Base-by-base conservation (phyloP, 2,888 invertebrate species). In the Entomobrya multifasciata region DNA sequence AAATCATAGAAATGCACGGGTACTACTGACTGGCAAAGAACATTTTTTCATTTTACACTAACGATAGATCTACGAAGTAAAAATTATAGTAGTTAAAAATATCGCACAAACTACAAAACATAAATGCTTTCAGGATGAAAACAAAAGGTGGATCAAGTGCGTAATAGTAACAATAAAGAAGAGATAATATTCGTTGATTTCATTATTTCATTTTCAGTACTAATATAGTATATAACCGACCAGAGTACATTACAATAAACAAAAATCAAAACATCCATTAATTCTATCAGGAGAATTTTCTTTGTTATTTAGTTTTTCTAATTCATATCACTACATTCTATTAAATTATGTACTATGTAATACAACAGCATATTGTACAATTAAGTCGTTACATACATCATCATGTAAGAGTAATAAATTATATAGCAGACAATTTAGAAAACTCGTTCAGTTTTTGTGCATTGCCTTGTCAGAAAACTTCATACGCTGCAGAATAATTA, bases 1-100 rank as follows among this genome's bases (percentile, higher is more conserved):
- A 65, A 17, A n/a, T 36, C 41, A 41, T 44, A 67, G 44, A 67
- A 30, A 62, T 30, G 15, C 25, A 57, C 1, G 13, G n/a, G n/a
- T 11, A 67, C 67, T 67, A 67, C 20, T 67, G 67, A 67, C 67
- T 67, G 67, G 67, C 67, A 67, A 67, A 27, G 4, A 2, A 13
- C 13, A 41, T 17, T 25, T 41, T 65, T 65, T 65, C 65, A n/a
- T n/a, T n/a, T n/a, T n/a, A n/a, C n/a, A n/a, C n/a, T n/a, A 36
- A 30, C 41, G 36, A 36, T n/a, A n/a, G n/a, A n/a, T 11, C 17
- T 65, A 49, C 13, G 13, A 10, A 49, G 5, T 49, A 49, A 15
- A n/a, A 49, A n/a, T 11, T 15, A 15, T 44, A 11, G 44, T 44
- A n/a, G 13, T 15, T 49, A 49, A 49, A 49, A 49, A n/a, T 49